These are phyloP conservation scores for Microplitis demolitor DNA, from an alignment of 1,140 invertebrate species.

Conservation along the genomic window DNA sequence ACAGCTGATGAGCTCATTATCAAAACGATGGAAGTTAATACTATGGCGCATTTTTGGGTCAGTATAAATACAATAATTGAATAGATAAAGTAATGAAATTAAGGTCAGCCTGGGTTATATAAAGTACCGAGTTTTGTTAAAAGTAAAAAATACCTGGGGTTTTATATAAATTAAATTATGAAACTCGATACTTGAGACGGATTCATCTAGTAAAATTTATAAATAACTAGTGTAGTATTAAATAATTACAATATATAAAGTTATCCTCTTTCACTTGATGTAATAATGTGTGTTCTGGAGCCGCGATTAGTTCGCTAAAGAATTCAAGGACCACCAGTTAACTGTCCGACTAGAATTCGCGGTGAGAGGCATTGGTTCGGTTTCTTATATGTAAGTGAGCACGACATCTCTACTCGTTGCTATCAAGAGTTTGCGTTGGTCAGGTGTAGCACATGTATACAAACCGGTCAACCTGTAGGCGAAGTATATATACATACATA, in stretches of 20 bases:
- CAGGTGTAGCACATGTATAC: constrained; percentile 33
- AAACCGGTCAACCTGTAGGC: constrained; percentile 47
- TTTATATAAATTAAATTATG: too few species aligned
- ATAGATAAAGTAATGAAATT: too few species aligned
- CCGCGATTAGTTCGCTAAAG: constrained; percentile 1
- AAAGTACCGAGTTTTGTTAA: too few species aligned
- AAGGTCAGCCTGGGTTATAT: too few species aligned
- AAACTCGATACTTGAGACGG: too few species aligned
- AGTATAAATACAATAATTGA: constrained; percentile 39
- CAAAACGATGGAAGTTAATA: constrained; percentile 77
- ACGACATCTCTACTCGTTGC: constrained; percentile 11
- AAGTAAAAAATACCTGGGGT: too few species aligned
- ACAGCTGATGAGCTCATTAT: constrained; percentile 81
- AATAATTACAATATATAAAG: too few species aligned
- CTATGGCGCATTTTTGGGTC: constrained; percentile 81
- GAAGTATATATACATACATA: constrained; percentile 4
- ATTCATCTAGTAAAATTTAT: too few species aligned
- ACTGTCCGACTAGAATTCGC: constrained; percentile 22
- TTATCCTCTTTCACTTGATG: background rate
- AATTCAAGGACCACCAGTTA: constrained; percentile 60
- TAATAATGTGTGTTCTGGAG: background rate
- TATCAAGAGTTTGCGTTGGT: constrained; percentile 42
- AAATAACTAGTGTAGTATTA: too few species aligned
- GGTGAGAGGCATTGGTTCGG: constrained; percentile 21
- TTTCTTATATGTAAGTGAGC: constrained; percentile 13